These are phyloP conservation scores for Nannoperca australis DNA, from an alignment of 2,797 vertebrate species.

Conservation along the genomic window DNA sequence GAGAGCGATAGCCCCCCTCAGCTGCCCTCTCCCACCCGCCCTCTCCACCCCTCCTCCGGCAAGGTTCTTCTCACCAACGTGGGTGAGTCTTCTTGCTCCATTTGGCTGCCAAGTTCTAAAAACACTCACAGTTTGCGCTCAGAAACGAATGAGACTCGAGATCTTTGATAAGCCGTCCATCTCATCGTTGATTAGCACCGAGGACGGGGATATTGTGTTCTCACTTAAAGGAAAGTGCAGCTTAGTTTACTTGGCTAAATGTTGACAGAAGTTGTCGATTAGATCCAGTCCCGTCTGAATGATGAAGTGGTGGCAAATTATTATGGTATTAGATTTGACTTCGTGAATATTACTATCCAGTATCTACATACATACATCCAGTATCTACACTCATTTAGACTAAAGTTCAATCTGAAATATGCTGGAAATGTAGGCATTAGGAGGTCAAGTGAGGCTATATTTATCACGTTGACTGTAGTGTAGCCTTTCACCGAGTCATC, in stretches of 20 bases:
- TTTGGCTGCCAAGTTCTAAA: slow-evolving; percentile 58
- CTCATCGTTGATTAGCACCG: slow-evolving; percentile 12
- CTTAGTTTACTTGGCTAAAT: slow-evolving; percentile 3
- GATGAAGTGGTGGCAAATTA: slow-evolving; percentile 22
- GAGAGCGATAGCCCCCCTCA: slow-evolving; percentile 91
- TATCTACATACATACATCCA: background rate
- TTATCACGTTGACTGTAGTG: slow-evolving; percentile 65
- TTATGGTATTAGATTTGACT: slow-evolving; percentile 12
- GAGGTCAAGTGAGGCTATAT: slow-evolving; percentile 65
- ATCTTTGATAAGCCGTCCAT: slow-evolving; percentile 25
- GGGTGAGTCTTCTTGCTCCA: slow-evolving; percentile 86
- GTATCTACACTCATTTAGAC: slow-evolving; percentile 9
- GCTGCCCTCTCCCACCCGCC: slow-evolving; percentile 90
- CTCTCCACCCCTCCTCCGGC: slow-evolving; percentile 84
- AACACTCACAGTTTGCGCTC: slow-evolving; percentile 33
- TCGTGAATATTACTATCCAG: slow-evolving; percentile 17
- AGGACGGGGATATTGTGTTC: slow-evolving; percentile 7
- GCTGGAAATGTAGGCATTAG: slow-evolving; percentile 39
- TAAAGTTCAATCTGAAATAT: slow-evolving; percentile 46
- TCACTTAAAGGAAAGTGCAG: slow-evolving; percentile 19
- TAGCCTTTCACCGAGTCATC: slow-evolving; percentile 72
- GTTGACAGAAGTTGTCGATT: slow-evolving; percentile 22
- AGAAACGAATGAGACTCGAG: slow-evolving; percentile 39
- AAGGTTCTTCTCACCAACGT: slow-evolving; percentile 92
- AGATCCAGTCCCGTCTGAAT: slow-evolving; percentile 11